Base-by-base conservation (phyloP, 2,888 invertebrate genomes). In the Phragmatobia fuliginosa region DNA sequence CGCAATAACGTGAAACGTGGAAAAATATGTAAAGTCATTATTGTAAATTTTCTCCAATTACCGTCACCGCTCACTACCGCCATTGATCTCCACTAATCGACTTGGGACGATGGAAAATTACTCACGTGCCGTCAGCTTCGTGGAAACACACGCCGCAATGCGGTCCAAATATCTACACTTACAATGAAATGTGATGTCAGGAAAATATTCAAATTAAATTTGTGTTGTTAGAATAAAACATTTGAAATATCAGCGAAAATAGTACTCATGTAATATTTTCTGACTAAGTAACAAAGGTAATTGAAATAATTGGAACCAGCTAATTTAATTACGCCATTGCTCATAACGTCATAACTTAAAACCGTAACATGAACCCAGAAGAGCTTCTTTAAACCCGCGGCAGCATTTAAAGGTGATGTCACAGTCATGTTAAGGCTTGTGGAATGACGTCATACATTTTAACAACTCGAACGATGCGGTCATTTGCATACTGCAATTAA, bases 91-190 rank as follows among this genome's bases (percentile, higher is more conserved):
- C 18, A 68, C 70, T 81, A 77, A 83, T 81, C 73, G 72, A 72
- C 78, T 63, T 63, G 67, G 72, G 64, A 71, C 72, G 71, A 77
- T 77, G 73, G 81, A 73, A 81, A 79, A 81, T 77, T 83, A 71
- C 76, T 74, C 76, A 83, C 76, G 77, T 78, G 75, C 71, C 66
- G 68, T 74, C 70, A 71, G 59, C 71, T 84, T 80, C 82, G 71
- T 76, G 70, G 82, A 82, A 84, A 79, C 71, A 67, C 72, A 70
- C 71, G 70, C 80, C 81, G 85, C 83, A 85, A 74, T 85, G 85
- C 83, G 74, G 80, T 76, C 74, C 71, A 69, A 76, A 71, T 74
- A 74, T 70, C 38, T 69, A 64, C 59, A 65, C 36, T 66, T 52
- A 45, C 64, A 56, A 67, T 69, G 61, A 38, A 61, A 36, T n/a